A percentile compares a stretch with the other conserved stretches of the same genome.
phyloP scores from a whole-genome alignment of 2,113 vertebrate species.

The Aegotheles bennettii region DNA sequence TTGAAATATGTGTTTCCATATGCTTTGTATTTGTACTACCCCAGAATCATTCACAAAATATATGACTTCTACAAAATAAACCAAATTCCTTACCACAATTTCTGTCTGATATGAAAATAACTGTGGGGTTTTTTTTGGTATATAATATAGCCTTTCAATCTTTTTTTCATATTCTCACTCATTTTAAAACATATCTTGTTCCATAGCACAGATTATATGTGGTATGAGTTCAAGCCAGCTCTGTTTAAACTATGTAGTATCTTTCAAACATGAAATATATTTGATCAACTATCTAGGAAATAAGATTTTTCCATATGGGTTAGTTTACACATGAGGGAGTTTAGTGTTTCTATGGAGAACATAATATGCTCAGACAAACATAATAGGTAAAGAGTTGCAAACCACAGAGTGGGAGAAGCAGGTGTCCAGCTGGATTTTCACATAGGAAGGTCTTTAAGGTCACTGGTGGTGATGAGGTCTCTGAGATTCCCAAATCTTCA shows the following conservation, averaged over 20 bases:
- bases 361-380: slow-evolving; percentile 40
- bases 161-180: background rate
- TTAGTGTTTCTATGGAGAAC: slow-evolving; percentile 32
- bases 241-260: slow-evolving; percentile 17
- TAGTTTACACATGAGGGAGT: slow-evolving; percentile 49
- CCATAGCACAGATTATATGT: slow-evolving; percentile 12
- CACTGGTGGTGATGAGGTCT: slow-evolving; percentile 31
- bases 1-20: background rate
- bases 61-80: background rate
- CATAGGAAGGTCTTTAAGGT: slow-evolving; percentile 3
- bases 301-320: slow-evolving; percentile 59
- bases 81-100: background rate
- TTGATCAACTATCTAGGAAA: slow-evolving; percentile 39
- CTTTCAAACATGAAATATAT: slow-evolving; percentile 54
- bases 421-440: slow-evolving; percentile 51
- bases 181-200: slow-evolving; percentile 21
- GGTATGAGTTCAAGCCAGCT: slow-evolving; percentile 14
- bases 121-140: background rate
- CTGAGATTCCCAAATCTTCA: slow-evolving; percentile 21
- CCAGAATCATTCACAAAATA: background rate
- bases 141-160: background rate
- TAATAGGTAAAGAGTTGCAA: slow-evolving; percentile 55
- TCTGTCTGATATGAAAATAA: slow-evolving; percentile 7
- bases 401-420: slow-evolving; percentile 34
- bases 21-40: background rate